Conservation (phyloP, 1,140 invertebrate genomes). For the Ooceraea biroi region DNA sequence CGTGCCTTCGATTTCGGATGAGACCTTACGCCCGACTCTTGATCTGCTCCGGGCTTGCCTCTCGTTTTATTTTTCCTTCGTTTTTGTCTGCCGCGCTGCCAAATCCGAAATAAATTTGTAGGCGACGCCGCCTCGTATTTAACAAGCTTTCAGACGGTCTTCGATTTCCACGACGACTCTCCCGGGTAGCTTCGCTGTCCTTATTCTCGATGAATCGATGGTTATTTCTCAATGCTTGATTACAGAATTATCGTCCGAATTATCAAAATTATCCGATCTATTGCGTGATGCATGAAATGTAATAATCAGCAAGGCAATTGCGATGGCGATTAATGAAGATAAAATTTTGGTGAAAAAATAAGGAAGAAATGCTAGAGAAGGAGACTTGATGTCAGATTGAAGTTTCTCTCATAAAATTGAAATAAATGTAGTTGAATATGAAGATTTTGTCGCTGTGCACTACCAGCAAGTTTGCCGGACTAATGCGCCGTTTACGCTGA, state of each 20-base stretch:
- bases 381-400: too few species aligned
- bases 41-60: conserved; percentile 45
- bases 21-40: conserved; percentile 64
- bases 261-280: too few species aligned
- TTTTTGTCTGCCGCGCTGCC: conserved; percentile 25
- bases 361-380: too few species aligned
- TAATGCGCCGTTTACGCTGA: neutral
- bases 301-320: too few species aligned
- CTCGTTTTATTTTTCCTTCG: conserved; percentile 57
- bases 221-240: neutral
- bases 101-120: conserved; percentile 58
- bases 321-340: too few species aligned
- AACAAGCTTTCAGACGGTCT: conserved; percentile 26
- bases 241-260: too few species aligned
- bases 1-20: conserved; percentile 73
- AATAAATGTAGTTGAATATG: too few species aligned
- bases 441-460: neutral
- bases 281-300: too few species aligned
- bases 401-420: too few species aligned
- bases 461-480: too few species aligned
- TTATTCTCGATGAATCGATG: neutral
- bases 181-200: neutral
- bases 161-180: conserved; percentile 7
- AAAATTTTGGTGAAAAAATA: too few species aligned
- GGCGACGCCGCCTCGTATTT: conserved; percentile 53